Percentiles rank a stretch among this genome's conserved stretches.
Evolutionary conservation across 2,797 vertebrate species (phyloP).

Genomic region (Tolypeutes matacus): DNA sequence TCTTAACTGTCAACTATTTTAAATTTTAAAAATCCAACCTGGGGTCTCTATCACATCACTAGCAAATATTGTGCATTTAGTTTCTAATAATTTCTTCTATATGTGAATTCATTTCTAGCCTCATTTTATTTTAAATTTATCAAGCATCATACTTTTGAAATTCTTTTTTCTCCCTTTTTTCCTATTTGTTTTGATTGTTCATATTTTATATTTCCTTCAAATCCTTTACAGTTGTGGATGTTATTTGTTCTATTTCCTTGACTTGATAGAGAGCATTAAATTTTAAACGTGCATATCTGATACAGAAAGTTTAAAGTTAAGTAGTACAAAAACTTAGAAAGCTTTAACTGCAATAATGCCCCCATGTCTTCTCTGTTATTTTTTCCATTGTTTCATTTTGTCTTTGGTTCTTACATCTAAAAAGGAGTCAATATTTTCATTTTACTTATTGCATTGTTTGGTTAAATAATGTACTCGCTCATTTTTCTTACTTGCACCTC

Average conservation of each 20-base stretch:
- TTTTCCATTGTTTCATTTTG: neutral
- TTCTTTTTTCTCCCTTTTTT: neutral
- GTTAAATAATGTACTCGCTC: neutral
- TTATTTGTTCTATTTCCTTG: neutral
- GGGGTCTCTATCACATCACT: neutral
- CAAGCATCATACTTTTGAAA: too few species aligned
- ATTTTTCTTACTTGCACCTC: neutral
- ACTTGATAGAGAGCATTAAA: neutral
- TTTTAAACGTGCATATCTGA: neutral
- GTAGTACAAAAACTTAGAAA: neutral
- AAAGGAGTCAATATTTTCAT: neutral
- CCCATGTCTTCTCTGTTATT: neutral
- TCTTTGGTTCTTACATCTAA: neutral
- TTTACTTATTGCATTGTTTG: neutral
- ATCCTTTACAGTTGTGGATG: neutral
- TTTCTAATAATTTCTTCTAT: neutral
- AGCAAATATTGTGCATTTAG: neutral
- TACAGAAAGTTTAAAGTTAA: neutral
- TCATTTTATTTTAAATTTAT: too few species aligned
- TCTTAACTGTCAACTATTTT: neutral
- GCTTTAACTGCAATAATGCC: neutral
- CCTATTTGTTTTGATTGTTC: neutral
- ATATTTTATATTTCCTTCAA: neutral
- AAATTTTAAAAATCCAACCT: neutral
- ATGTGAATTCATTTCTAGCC: too few species aligned